Conservation (phyloP, 1,140 invertebrate species). For the Panagrolaimus sp. region DNA sequence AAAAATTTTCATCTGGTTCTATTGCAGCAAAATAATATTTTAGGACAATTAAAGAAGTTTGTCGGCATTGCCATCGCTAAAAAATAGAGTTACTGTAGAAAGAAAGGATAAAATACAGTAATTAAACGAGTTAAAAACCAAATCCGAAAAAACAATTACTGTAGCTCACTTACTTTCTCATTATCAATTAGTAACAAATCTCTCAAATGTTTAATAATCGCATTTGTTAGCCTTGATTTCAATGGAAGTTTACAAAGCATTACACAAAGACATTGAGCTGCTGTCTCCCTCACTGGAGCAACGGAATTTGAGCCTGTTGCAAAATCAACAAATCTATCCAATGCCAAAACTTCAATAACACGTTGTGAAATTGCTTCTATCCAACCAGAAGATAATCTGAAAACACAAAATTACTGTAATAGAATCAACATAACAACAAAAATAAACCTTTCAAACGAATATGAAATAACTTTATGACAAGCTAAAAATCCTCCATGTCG, state of each 20-base stretch:
- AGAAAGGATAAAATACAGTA: too few species aligned
- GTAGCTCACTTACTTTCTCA: conserved; percentile 29
- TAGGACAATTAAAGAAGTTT: conserved; percentile 39
- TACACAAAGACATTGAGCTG: conserved; percentile 37
- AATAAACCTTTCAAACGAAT: conserved; percentile 28
- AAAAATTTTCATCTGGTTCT: background rate
- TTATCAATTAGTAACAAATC: conserved; percentile 21
- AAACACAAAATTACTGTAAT: background rate
- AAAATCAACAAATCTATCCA: conserved; percentile 50
- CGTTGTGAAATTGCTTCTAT: conserved; percentile 21
- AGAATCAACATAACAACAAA: background rate
- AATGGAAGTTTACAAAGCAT: conserved; percentile 17
- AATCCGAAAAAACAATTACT: too few species aligned
- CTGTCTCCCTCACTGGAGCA: conserved; percentile 43
- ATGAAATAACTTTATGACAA: conserved; percentile 28
- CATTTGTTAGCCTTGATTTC: conserved; percentile 18
- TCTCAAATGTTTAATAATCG: conserved; percentile 21
- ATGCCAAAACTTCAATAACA: conserved; percentile 30
- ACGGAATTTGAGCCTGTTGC: conserved; percentile 51
- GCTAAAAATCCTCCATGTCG: conserved; percentile 41
- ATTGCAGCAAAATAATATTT: conserved; percentile 34
- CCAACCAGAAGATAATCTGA: conserved; percentile 24
- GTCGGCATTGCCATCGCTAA: conserved; percentile 45
- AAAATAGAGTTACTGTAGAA: too few species aligned
- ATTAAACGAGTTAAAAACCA: too few species aligned